Base-by-base conservation (phyloP, 2,113 vertebrate species). In the Cheirogaleus medius region DNA sequence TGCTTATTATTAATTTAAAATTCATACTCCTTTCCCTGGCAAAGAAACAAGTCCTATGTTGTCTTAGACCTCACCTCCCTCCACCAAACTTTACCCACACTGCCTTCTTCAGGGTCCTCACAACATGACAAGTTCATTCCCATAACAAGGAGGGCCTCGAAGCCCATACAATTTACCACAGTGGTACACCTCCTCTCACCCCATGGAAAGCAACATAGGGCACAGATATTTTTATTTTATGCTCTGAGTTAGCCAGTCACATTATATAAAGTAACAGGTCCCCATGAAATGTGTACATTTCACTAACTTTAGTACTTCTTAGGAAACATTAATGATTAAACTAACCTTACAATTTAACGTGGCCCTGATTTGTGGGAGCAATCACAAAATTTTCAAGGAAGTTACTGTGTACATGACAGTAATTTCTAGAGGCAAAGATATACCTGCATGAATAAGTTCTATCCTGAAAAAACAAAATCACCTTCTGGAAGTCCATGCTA, bases 381-480 rank as follows among this genome's bases (percentile, higher is more conserved):
- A 66, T 63, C 49, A 82, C 39, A 3, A 52, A 29, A 85, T 83
- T 73, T 60, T 91, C 68, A 42, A 73, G 52, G 18, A 93, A 60
- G 37, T 73, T 54, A 39, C 10, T 42, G 7, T 81, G 9, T 76
- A 54, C 32, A 54, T 37, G 29, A 73, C 15, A 97, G 10, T 58
- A 83, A 74, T 78, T 87, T 74, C 25, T 47, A 90, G 39, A 44
- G 29, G 29, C 60, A 91, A 71, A 92, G 32, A 54, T 47, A 73
- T 5, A 64, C 25, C 18, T 60, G 1, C 20, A 49, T 54, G 66
- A 92, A 25, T 83, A 82, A 82, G 13, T 44, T 96, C 44, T 90
- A 92, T 68, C 66, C 78, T 77, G 78, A 96, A 95, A 97, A 97
- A 96, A 95, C 97, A 92, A 97, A 87, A 94, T 76, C 96, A 97